Conservation (phyloP, 2,888 invertebrate species). For the Acleris literana region DNA sequence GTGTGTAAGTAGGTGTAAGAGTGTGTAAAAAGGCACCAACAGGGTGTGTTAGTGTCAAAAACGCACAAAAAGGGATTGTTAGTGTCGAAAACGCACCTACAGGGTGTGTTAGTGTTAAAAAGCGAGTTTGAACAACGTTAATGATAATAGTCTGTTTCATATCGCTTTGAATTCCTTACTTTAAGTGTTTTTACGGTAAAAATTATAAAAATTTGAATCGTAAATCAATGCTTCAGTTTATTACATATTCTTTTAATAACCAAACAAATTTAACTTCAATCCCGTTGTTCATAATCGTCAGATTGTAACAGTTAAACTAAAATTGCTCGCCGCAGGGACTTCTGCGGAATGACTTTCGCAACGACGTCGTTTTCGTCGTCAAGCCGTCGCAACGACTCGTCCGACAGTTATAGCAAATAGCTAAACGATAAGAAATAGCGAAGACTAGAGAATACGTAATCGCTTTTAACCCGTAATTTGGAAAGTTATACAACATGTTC, state of each 20-base stretch:
- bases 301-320: slow-evolving; percentile 15
- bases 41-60: too few species aligned
- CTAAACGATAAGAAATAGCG: slow-evolving; percentile 9
- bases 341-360: slow-evolving; percentile 8
- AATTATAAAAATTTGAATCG: not conserved
- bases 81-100: too few species aligned
- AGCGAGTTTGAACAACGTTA: too few species aligned
- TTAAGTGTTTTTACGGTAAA: too few species aligned
- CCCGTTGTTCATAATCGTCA: slow-evolving; percentile 11
- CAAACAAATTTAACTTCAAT: not conserved
- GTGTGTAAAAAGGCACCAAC: too few species aligned
- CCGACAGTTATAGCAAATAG: slow-evolving; percentile 3
- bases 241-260: not conserved
- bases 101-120: too few species aligned
- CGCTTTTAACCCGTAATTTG: too few species aligned
- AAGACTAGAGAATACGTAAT: not conserved
- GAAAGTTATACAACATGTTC: too few species aligned
- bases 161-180: too few species aligned
- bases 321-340: slow-evolving; percentile 17
- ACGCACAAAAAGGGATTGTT: too few species aligned
- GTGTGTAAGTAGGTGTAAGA: too few species aligned
- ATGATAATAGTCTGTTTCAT: too few species aligned
- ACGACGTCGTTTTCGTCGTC: slow-evolving; percentile 17
- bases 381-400: slow-evolving; percentile 8
- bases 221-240: not conserved